Evolutionary conservation across 2,113 vertebrate genomes (phyloP), one percentile per base, ranked within the genome.

Genomic region (Archocentrus centrarchus): DNA sequence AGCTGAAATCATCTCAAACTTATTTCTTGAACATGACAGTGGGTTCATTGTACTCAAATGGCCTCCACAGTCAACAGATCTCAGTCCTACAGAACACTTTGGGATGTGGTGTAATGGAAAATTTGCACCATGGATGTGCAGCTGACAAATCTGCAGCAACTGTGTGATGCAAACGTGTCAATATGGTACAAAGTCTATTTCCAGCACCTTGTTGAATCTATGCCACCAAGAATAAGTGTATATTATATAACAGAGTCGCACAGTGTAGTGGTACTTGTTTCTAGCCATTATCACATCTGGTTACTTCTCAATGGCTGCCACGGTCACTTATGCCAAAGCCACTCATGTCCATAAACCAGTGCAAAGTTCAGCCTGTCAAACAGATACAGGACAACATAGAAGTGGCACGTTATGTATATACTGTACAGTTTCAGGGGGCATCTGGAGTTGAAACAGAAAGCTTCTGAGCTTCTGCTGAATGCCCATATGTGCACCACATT

Each of bases 381-480:
- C 22, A 53, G 27, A 32, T 37, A 30, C 32, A 18, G 44, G 11
- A 44, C 24, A n/a, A 22, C 13, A 20, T 27, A 22, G 35, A 75
- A 64, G 64, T 44, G 60, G 27, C 10, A 22, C 68, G 80, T 68
- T 15, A 77, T 41, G 59, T 83, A 41, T 27, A 24, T 66, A 39
- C 37, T 39, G 53, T 60, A 79, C 59, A 64, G 27, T 62, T 50
- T 59, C 41, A 96, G 96, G 94, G 93, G 94, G 93, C 94, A 95
- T 91, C 91, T 88, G 90, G 93, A 96, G 93, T 95, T 96, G 93
- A 96, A 95, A 91, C 86, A 18, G 90, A 88, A 92, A 94, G 94
- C 88, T 93, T 93, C 92, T 94, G 94, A 95, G 93, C 92, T 95
- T 93, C 93, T 95, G 93, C 93, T 95, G 93, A 95, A 96, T 95